A percentile compares a stretch with the other conserved stretches of the same genome.
Evolutionary conservation across 2,888 invertebrate genomes (phyloP).

Genomic region (Nudaria mundana): DNA sequence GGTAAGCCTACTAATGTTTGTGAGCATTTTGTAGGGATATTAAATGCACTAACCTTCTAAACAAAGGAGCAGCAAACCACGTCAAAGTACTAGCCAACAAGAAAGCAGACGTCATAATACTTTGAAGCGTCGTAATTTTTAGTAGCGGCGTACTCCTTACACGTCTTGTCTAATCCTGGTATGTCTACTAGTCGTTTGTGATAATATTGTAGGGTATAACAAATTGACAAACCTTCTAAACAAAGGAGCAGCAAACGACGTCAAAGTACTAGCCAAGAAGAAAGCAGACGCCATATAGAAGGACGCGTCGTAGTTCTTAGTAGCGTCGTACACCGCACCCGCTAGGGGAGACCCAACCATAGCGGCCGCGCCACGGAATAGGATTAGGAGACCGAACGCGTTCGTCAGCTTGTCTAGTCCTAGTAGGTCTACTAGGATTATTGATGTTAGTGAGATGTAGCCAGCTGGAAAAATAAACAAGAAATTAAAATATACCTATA

Average conservation of each 20-base stretch:
- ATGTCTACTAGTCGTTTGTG: too few species aligned
- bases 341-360: constrained; percentile 92
- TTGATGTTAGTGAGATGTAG: constrained; percentile 98
- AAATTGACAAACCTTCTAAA: constrained; percentile 65
- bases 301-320: constrained; percentile 91
- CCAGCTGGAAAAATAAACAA: constrained; percentile 87
- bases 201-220: too few species aligned
- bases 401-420: constrained; percentile 98
- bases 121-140: background rate
- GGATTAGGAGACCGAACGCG: constrained; percentile 96
- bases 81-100: constrained; percentile 92
- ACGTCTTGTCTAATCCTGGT: background rate
- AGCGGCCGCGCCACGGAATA: constrained; percentile 97
- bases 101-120: constrained; percentile 83
- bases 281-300: constrained; percentile 96
- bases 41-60: constrained; percentile 72
- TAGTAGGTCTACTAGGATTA: constrained; percentile 97
- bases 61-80: constrained; percentile 90
- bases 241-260: constrained; percentile 91
- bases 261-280: constrained; percentile 91
- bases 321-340: constrained; percentile 95
- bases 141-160: background rate
- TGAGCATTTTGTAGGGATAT: too few species aligned
- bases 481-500: too few species aligned
- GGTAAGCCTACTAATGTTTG: too few species aligned